Evolutionary conservation across 2,888 invertebrate genomes (phyloP).

Genomic region (Catocala sponsa): DNA sequence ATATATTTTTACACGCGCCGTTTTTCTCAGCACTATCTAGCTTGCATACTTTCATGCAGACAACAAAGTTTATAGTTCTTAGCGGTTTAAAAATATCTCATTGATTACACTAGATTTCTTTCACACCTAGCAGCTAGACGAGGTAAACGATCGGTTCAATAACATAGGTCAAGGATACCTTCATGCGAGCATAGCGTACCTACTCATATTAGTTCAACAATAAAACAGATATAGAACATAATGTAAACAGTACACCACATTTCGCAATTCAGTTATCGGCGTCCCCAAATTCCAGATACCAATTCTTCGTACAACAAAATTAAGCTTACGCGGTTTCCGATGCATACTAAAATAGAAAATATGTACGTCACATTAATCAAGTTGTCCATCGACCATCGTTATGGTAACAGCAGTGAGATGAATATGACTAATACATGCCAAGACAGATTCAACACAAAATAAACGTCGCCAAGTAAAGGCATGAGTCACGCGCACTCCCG

Average conservation of each 20-base stretch:
- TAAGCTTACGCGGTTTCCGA: neutral
- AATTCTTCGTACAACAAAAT: conserved; percentile 10
- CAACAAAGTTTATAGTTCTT: neutral
- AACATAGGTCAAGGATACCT: conserved; percentile 23
- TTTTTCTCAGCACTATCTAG: conserved; percentile 26
- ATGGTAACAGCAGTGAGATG: conserved; percentile 41
- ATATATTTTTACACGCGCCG: conserved; percentile 9
- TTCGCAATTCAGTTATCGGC: conserved; percentile 1
- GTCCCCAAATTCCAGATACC: conserved; percentile 12
- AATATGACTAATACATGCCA: conserved; percentile 63
- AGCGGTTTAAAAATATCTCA: conserved; percentile 9
- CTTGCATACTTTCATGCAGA: conserved; percentile 2
- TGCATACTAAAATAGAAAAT: conserved; percentile 8
- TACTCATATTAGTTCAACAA: conserved; percentile 9
- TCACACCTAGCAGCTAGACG: conserved; percentile 3
- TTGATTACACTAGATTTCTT: conserved; percentile 8
- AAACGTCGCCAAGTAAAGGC: conserved; percentile 53
- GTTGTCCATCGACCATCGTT: conserved; percentile 28
- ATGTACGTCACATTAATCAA: conserved; percentile 29
- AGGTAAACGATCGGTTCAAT: conserved; percentile 22
- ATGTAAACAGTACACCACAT: neutral
- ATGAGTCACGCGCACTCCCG: conserved; percentile 68
- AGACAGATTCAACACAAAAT: conserved; percentile 62
- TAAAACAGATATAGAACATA: conserved; percentile 15
- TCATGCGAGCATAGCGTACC: conserved; percentile 8